Evolutionary conservation across 2,888 invertebrate genomes (phyloP), one percentile per base, ranked within the genome.

Genomic region (Andricus curvator): DNA sequence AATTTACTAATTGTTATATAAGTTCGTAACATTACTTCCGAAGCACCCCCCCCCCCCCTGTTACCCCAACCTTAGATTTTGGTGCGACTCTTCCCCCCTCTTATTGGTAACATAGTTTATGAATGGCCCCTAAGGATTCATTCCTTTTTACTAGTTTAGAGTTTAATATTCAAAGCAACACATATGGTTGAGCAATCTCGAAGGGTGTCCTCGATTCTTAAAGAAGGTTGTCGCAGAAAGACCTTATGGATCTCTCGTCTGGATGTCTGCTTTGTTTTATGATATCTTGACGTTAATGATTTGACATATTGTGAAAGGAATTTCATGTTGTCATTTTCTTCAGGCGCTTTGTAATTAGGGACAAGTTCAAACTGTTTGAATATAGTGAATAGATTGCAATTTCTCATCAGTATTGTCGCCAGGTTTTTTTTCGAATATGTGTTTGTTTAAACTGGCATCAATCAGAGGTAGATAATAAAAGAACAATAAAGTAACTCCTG

Each of bases 111-210:
- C 9, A 1, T 8, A 37, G 37, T 37, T 37, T 37, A 37, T 37
- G 37, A 9, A 37, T 37, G 37, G 37, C 37, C 37, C 37, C 37
- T 37, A 1, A 37, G 8, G 37, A 37, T 37, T 8, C 8, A 78
- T 64, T 41, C 48, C 15, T 48, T 17, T 48, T 48, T 5, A 48
- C 48, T 48, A 48, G 48, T 17, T 48, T 48, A 44, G 4, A 48
- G 48, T 22, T 65, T 22, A 65, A 29, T 20, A 77, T 37, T 60
- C 77, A 77, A 56, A 77, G 62, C 62, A 6, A 62, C 17, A 6
- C 62, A 62, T 29, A 25, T 29, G 62, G 5, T 15, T 62, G 17
- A 62, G 25, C 25, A 62, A 62, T 62, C 62, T 25, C 62, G 17
- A 25, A 25, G 62, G 25, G 25, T 62, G 62, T 62, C 25, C 62